Percentiles rank a stretch among this genome's conserved stretches.
Conservation (phyloP, 1,140 invertebrate species). For the Lamellibrachia luymesi region DNA sequence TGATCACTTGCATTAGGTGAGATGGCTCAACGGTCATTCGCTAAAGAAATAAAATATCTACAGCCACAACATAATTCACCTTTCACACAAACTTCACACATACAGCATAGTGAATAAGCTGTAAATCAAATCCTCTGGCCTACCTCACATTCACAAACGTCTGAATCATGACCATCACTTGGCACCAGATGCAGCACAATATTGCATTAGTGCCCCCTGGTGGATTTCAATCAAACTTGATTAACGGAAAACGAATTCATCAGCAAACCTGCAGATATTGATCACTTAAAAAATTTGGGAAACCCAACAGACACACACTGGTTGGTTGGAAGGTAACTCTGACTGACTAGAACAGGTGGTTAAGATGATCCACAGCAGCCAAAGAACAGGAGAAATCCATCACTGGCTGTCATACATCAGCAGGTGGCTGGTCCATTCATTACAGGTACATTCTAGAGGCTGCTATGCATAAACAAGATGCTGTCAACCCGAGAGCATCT, state of each 20-base stretch:
- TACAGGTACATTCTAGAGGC: background rate
- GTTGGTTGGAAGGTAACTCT: background rate
- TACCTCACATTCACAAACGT: background rate
- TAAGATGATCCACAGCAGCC: background rate
- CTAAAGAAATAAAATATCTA: background rate
- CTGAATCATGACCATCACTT: background rate
- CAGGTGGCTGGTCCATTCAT: background rate
- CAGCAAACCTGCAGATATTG: background rate
- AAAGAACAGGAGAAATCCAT: background rate
- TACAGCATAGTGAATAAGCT: too few relatives aligned
- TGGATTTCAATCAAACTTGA: background rate
- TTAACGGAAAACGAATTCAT: background rate
- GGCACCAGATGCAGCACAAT: background rate
- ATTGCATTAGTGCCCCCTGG: background rate
- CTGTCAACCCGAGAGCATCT: background rate
- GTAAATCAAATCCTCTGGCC: background rate
- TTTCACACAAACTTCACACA: background rate
- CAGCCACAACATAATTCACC: background rate
- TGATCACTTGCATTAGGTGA: background rate
- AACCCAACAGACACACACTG: background rate
- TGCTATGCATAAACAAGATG: background rate
- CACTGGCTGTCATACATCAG: background rate
- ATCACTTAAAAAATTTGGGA: background rate
- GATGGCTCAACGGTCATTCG: background rate
- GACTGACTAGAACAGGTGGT: background rate